Conservation (phyloP, 1,140 invertebrate genomes). For the Ditylenchus dipsaci region DNA sequence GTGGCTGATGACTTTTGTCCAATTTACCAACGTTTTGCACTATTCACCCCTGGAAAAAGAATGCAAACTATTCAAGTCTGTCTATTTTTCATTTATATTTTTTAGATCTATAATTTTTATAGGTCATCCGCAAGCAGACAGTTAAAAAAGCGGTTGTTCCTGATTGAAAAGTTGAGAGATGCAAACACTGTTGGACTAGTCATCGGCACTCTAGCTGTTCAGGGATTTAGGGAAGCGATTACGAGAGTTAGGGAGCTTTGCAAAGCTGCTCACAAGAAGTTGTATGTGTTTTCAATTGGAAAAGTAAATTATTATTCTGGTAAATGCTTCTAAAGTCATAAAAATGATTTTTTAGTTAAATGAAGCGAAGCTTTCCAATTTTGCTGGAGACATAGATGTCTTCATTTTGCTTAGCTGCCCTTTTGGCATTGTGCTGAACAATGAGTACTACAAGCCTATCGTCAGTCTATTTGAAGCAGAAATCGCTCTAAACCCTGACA, state of each 20-base stretch:
- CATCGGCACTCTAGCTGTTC: conserved; percentile 42
- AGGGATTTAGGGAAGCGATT: conserved; percentile 32
- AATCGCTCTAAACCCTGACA: conserved; percentile 40
- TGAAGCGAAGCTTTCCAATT: conserved; percentile 47
- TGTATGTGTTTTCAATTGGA: conserved; percentile 49
- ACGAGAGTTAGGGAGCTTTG: conserved; percentile 35
- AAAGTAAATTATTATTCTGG: too few species aligned
- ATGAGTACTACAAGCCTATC: conserved; percentile 41
- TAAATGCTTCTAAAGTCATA: not conserved
- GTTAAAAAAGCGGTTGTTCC: conserved; percentile 39
- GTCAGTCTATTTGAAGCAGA: conserved; percentile 50
- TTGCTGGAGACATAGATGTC: conserved; percentile 43
- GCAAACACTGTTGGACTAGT: conserved; percentile 46
- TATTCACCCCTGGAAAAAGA: conserved; percentile 17
- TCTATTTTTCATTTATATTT: not conserved
- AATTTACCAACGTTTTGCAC: conserved; percentile 30
- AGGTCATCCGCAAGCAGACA: conserved; percentile 23
- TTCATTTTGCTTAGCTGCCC: conserved; percentile 43
- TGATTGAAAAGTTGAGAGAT: conserved; percentile 48
- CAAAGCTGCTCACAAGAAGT: conserved; percentile 40
- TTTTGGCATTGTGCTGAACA: conserved; percentile 45
- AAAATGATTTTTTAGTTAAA: conserved; percentile 39
- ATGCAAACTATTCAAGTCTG: not conserved
- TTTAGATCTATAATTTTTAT: conserved; percentile 12
- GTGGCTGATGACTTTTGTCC: conserved; percentile 44